Conservation (phyloP, 2,888 invertebrate species). For the Acanthosoma haemorrhoidale region DNA sequence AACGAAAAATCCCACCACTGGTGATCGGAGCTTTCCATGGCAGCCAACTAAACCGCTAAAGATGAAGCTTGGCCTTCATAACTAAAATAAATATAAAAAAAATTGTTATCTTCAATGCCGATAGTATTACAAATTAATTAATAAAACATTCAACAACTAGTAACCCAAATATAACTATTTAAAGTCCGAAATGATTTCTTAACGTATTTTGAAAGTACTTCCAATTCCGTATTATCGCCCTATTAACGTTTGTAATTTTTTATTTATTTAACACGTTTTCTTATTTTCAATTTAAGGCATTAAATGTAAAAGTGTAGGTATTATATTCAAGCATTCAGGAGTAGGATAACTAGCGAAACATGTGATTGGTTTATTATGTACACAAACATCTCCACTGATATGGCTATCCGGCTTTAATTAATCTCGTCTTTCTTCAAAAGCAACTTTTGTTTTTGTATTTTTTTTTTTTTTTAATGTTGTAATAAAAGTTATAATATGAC, state of each 20-base stretch:
- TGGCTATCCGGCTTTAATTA: slow-evolving; percentile 13
- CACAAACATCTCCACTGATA: slow-evolving; percentile 20
- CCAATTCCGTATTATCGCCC: no score
- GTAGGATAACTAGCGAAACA: neutral
- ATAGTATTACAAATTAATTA: neutral
- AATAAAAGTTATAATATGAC: slow-evolving; percentile 50
- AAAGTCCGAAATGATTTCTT: no score
- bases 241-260: no score
- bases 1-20: no score
- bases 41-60: neutral
- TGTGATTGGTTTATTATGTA: slow-evolving; percentile 16
- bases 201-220: no score
- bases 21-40: neutral
- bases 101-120: neutral
- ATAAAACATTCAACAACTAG: no score
- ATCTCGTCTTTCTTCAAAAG: neutral
- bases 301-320: no score
- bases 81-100: neutral
- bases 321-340: neutral
- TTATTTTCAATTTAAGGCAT: no score
- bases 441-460: neutral
- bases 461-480: neutral
- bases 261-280: no score
- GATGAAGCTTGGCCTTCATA: no score
- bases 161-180: no score